Base-by-base conservation (phyloP, 2,888 invertebrate genomes). In the Melanostoma scalare region DNA sequence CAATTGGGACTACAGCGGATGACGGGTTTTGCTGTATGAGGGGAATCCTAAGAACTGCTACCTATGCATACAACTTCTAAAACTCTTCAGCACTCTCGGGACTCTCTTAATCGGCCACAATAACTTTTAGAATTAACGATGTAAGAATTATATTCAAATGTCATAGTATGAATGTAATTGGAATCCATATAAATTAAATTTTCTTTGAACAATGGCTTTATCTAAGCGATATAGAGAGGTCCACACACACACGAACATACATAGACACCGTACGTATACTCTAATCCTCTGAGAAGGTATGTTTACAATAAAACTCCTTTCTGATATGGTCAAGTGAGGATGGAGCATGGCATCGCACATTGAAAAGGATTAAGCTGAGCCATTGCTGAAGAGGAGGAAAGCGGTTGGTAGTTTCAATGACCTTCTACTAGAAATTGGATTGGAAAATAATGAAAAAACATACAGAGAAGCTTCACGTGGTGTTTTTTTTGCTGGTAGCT, bases 151-250 rank as follows among this genome's bases (percentile, higher is more conserved):
- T 55, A 61, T 73, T 68, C 52, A 58, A 68, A 79, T 74, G 74
- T 50, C 61, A 53, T 68, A 38, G 42, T 40, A 20, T 20, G 36
- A 61, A 44, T 69, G 68, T 78, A 82, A 73, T 77, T 78, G 63
- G 78, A 82, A 78, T 82, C 78, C 82, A 53, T 78, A 78, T 78
- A 78, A 82, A 82, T 73, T 73, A 31, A 74, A 69, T 63, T 82
- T 78, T 72, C 72, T 73, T 31, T 52, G 67, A 67, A 77, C 73
- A 82, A 82, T 56, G 53, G 65, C 42, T 68, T 72, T 69, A 74
- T 69, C 68, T 50, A 73, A 79, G 63, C 56, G 69, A 69, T 61
- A 20, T 35, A 31, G 9, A n/a, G 9, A n/a, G 20, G 3, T 6
- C 31, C 9, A 33, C 35, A 42, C 48, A 67, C 4, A 46, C 6